These are phyloP conservation scores for Acipenser ruthenus DNA, from an alignment of 2,797 vertebrate species.

Conservation along the genomic window DNA sequence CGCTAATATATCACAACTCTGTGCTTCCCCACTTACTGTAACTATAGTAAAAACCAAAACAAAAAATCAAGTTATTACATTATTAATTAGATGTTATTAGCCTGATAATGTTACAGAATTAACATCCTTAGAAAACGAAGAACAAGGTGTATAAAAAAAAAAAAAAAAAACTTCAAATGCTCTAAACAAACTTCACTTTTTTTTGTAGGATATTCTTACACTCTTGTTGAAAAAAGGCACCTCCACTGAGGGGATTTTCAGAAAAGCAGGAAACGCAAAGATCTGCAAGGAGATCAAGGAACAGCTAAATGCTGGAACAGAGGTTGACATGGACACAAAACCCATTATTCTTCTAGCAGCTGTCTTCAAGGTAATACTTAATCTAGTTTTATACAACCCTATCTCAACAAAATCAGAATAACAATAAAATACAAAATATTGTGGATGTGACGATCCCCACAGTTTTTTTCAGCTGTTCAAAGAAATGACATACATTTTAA, in stretches of 20 bases:
- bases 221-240: conserved; percentile 74
- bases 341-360: conserved; percentile 74
- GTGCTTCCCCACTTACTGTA: too few relatives aligned
- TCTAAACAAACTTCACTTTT: background rate
- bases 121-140: too few relatives aligned
- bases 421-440: too few relatives aligned
- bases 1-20: background rate
- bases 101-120: too few relatives aligned
- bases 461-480: too few relatives aligned
- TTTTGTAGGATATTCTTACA: conserved; percentile 69
- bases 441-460: too few relatives aligned
- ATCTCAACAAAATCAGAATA: background rate
- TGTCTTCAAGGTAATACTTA: conserved; percentile 72
- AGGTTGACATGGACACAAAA: conserved; percentile 61
- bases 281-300: conserved; percentile 75
- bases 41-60: too few relatives aligned
- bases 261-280: conserved; percentile 76
- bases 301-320: conserved; percentile 64
- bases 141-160: too few relatives aligned
- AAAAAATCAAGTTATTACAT: too few relatives aligned
- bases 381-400: background rate
- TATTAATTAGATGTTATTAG: too few relatives aligned
- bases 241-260: conserved; percentile 82
- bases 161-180: too few relatives aligned
- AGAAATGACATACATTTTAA: too few relatives aligned